Evolutionary conservation across 2,888 invertebrate genomes (phyloP).

Genomic region (Sarcophaga variegata): DNA sequence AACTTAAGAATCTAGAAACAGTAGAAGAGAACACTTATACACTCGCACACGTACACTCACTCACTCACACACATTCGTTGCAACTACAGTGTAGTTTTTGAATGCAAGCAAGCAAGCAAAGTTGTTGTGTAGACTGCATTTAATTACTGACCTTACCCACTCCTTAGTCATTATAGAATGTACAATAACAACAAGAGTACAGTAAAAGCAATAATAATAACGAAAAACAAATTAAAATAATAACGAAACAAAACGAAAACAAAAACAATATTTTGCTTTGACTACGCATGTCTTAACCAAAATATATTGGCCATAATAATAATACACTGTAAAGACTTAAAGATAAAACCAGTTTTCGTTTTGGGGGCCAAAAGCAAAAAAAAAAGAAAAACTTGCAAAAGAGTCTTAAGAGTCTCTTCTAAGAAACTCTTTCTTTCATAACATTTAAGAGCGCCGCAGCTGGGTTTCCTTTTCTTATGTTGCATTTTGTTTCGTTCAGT

Average conservation of each 20-base stretch:
- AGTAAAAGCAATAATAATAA: constrained; percentile 11
- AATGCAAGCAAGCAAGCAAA: background rate
- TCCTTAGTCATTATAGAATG: constrained; percentile 35
- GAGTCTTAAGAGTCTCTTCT: constrained; percentile 37
- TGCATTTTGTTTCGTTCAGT: constrained; percentile 60
- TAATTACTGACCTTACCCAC: constrained; percentile 69
- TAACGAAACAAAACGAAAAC: background rate
- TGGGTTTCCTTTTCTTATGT: background rate
- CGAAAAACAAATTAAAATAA: background rate
- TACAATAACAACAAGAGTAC: constrained; percentile 11
- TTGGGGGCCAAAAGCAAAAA: background rate
- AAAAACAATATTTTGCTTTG: constrained; percentile 24
- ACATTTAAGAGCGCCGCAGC: constrained; percentile 4
- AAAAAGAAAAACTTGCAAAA: background rate
- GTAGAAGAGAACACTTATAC: background rate
- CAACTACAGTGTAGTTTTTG: background rate
- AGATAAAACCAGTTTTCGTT: constrained; percentile 61
- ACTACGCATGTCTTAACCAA: constrained; percentile 60
- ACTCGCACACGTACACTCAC: background rate
- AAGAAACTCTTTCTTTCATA: constrained; percentile 21
- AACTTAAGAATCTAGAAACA: constrained; percentile 29
- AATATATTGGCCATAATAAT: constrained; percentile 13
- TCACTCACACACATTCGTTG: background rate
- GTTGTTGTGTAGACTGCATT: constrained; percentile 36
- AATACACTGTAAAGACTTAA: constrained; percentile 23